Conservation (phyloP, 2,888 invertebrate genomes). For the Cosmorhoe ocellata region DNA sequence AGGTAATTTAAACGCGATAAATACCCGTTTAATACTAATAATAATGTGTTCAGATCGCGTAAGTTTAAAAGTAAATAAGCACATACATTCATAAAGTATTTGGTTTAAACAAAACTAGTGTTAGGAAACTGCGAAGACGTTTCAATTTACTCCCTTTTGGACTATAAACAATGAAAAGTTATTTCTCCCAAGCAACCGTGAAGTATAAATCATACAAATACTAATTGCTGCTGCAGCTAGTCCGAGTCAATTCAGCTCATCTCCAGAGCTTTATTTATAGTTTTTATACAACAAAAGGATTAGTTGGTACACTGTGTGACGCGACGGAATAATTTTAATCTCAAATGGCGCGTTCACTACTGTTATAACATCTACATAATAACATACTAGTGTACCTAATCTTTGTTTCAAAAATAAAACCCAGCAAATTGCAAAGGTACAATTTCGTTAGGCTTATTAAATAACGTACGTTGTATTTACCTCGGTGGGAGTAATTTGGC, state of each 20-base stretch:
- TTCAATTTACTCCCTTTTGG: too few relatives aligned
- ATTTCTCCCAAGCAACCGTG: slow-evolving; percentile 25
- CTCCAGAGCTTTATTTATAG: slow-evolving; percentile 54
- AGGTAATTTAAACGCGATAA: too few relatives aligned
- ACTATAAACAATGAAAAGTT: slow-evolving; percentile 23
- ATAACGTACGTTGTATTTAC: slow-evolving; percentile 64
- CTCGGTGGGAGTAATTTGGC: slow-evolving; percentile 63
- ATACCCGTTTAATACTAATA: too few relatives aligned
- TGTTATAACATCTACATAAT: slow-evolving; percentile 65
- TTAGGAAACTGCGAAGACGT: too few relatives aligned
- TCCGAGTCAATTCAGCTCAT: slow-evolving; percentile 67
- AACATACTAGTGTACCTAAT: slow-evolving; percentile 39
- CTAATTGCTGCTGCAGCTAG: slow-evolving; percentile 67
- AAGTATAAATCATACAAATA: slow-evolving; percentile 53
- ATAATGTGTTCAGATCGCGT: too few relatives aligned
- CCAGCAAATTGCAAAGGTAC: slow-evolving; percentile 32
- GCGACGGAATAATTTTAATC: slow-evolving; percentile 62
- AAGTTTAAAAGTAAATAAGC: too few relatives aligned
- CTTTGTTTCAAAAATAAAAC: slow-evolving; percentile 52
- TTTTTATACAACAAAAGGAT: slow-evolving; percentile 65
- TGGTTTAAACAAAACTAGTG: too few relatives aligned
- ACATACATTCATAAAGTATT: too few relatives aligned
- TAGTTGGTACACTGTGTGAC: slow-evolving; percentile 44
- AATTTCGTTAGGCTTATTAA: slow-evolving; percentile 57
- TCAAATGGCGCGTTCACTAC: slow-evolving; percentile 62